A percentile compares a stretch with the other conserved stretches of the same genome.
Evolutionary conservation across 2,113 vertebrate species (phyloP).

Genomic region (Acrocephalus kingi): DNA sequence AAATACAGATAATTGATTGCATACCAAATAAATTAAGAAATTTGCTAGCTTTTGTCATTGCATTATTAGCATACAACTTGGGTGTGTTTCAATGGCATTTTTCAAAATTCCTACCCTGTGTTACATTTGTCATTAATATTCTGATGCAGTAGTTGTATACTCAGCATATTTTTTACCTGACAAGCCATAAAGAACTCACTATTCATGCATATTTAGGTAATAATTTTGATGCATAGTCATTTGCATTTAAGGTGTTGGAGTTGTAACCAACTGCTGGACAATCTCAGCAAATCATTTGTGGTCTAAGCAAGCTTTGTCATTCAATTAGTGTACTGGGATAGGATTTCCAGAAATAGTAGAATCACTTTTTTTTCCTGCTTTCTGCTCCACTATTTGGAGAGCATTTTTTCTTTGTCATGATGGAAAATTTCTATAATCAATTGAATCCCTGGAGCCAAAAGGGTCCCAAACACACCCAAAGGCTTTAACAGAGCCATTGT

Average conservation of each 20-base stretch:
- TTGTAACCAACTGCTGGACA: background rate
- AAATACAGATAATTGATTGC: background rate
- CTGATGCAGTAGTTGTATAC: background rate
- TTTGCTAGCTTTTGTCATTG: background rate
- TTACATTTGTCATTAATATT: constrained; percentile 18
- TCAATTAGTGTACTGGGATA: background rate
- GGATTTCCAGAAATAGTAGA: background rate
- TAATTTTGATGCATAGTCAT: background rate
- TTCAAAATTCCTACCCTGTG: background rate
- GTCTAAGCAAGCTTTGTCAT: fast-evolving
- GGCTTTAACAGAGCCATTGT: background rate
- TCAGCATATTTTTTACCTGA: constrained; percentile 23
- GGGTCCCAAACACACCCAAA: background rate
- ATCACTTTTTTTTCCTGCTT: background rate
- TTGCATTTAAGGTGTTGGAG: background rate
- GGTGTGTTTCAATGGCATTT: background rate
- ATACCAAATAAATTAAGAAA: background rate
- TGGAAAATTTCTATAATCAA: background rate
- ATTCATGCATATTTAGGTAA: background rate
- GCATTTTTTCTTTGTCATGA: background rate
- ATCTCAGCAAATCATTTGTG: background rate
- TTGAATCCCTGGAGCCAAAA: background rate
- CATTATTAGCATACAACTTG: background rate
- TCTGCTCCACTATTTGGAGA: background rate
- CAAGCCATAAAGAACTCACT: background rate